A percentile compares a stretch with the other conserved stretches of the same genome.
These are phyloP conservation scores for Catharus bicknelli DNA, from an alignment of 2,113 vertebrate genomes.

Conservation along the genomic window DNA sequence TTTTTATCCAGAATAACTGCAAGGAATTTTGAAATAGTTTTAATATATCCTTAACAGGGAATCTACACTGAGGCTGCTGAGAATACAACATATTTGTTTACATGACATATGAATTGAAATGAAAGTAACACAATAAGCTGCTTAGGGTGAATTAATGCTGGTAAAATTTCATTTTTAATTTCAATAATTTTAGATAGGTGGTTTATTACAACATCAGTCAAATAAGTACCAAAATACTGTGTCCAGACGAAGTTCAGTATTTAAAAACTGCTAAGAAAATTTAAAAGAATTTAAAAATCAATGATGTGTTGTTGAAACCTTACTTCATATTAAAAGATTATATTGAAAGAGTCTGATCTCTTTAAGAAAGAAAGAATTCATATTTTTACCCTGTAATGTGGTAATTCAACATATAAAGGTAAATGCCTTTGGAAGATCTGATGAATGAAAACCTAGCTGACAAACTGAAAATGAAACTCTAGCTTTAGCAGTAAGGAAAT, in stretches of 20 bases:
- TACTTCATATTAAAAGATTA: not conserved
- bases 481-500: not conserved
- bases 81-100: not conserved
- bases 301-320: not conserved
- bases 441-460: not conserved
- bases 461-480: not conserved
- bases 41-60: not conserved
- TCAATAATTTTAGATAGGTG: not conserved
- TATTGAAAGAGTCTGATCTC: not conserved
- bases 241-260: not conserved
- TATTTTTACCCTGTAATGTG: not conserved
- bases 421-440: not conserved
- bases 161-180: not conserved
- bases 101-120: not conserved
- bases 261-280: not conserved
- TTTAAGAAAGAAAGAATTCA: not conserved
- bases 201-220: not conserved
- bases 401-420: not conserved
- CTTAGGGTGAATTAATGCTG: not conserved
- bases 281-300: not conserved
- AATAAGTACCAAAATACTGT: not conserved
- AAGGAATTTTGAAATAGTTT: conserved; percentile 35
- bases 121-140: not conserved
- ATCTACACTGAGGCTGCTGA: not conserved
- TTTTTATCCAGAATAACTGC: conserved; percentile 33